A percentile compares a stretch with the other conserved stretches of the same genome.
Evolutionary conservation across 1,140 invertebrate species (phyloP).

Genomic region (Coenobita brevimanus): DNA sequence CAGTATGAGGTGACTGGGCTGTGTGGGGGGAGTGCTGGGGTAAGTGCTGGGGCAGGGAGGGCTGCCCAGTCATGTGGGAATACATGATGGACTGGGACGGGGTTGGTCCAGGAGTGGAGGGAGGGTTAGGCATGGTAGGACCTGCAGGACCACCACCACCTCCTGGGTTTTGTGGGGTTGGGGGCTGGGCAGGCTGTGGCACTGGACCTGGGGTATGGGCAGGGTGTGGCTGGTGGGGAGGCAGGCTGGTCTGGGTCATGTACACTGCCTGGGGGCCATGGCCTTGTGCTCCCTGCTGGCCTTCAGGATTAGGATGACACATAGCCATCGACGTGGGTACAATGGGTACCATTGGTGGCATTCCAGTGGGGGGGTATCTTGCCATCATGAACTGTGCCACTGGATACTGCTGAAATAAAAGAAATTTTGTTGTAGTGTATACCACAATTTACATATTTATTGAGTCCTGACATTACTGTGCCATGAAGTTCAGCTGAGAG

Average conservation of each 20-base stretch:
- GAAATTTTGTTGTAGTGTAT: too few relatives aligned
- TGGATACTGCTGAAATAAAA: slow-evolving; percentile 55
- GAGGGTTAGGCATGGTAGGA: slow-evolving; percentile 67
- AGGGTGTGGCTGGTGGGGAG: slow-evolving; percentile 69
- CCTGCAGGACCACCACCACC: slow-evolving; percentile 40
- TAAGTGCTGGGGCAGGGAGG: slow-evolving; percentile 62
- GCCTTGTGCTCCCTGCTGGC: slow-evolving; percentile 66
- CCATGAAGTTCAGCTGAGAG: too few relatives aligned
- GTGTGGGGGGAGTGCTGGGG: slow-evolving; percentile 70
- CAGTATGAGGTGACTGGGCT: slow-evolving; percentile 69
- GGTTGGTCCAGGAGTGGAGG: slow-evolving; percentile 58
- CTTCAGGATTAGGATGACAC: slow-evolving; percentile 63
- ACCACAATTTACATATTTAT: too few relatives aligned
- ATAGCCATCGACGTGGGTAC: slow-evolving; percentile 58
- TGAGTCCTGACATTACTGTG: too few relatives aligned
- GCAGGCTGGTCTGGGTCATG: slow-evolving; percentile 63
- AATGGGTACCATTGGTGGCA: slow-evolving; percentile 68
- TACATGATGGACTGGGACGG: slow-evolving; percentile 66
- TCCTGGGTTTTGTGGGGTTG: slow-evolving; percentile 55
- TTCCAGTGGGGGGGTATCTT: slow-evolving; percentile 71
- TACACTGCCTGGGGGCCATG: slow-evolving; percentile 56
- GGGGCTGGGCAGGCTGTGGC: slow-evolving; percentile 57
- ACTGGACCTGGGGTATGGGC: slow-evolving; percentile 53
- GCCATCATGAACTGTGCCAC: slow-evolving; percentile 69
- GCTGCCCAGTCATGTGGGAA: slow-evolving; percentile 54